Conservation (phyloP, 37 sponge, comb jelly and placozoan species). For the Lycopodina hypogea region DNA sequence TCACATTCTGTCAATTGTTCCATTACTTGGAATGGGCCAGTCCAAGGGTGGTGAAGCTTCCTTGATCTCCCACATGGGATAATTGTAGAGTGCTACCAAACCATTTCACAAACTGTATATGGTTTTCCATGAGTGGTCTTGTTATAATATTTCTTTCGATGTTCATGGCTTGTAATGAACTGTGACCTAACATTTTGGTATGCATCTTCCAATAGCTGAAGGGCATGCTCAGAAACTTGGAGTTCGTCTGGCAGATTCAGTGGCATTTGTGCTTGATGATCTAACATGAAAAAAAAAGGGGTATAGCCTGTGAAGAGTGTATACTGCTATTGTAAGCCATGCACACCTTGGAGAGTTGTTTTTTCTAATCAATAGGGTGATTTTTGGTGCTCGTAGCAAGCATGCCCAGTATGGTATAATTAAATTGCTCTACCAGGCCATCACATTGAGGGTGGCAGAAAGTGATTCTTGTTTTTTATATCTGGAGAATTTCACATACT, state of each 20-base stretch:
- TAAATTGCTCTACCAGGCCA: no score
- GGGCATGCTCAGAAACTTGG: slow-evolving; percentile 23
- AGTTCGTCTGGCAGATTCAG: slow-evolving; percentile 8
- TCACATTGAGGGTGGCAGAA: slow-evolving; percentile 56
- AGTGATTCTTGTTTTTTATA: slow-evolving; percentile 44
- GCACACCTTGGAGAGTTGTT: slow-evolving; percentile 9
- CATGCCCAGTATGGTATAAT: slow-evolving; percentile 26
- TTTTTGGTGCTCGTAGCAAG: no score
- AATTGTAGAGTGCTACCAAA: slow-evolving; percentile 51
- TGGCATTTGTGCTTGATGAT: slow-evolving; percentile 36
- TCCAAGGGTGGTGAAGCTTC: no score
- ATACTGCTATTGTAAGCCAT: slow-evolving; percentile 44
- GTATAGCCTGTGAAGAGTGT: slow-evolving; percentile 20
- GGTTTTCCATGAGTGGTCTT: slow-evolving; percentile 43
- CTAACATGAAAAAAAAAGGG: slow-evolving; percentile 59
- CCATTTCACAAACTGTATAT: slow-evolving; percentile 40
- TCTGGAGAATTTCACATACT: slow-evolving; percentile 25
- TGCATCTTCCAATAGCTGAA: neutral
- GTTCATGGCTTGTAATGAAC: no score
- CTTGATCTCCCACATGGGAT: slow-evolving; percentile 24
- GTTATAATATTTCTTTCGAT: slow-evolving; percentile 20
- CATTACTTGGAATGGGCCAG: no score
- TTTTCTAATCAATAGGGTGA: slow-evolving; percentile 38
- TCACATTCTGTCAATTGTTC: no score
- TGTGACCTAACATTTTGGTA: neutral